These are phyloP conservation scores for Drosophila navojoa DNA, from an alignment of 1,140 invertebrate genomes.

Conservation along the genomic window DNA sequence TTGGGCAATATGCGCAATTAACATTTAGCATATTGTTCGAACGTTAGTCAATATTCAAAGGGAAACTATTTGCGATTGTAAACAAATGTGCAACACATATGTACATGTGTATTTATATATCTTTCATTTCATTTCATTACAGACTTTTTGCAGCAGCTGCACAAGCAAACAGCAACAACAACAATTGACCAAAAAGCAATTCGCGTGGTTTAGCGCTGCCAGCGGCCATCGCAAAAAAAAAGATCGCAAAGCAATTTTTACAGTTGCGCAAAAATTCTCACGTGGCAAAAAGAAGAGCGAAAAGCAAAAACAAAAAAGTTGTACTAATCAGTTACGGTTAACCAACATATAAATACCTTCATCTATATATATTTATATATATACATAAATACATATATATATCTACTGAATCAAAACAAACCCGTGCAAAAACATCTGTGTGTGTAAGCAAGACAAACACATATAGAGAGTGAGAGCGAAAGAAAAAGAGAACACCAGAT, in stretches of 20 bases:
- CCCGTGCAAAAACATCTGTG: not conserved
- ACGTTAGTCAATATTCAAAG: slow-evolving; percentile 7
- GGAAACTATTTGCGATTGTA: slow-evolving; percentile 2
- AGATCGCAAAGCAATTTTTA: slow-evolving; percentile 33
- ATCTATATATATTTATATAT: slow-evolving; percentile 12
- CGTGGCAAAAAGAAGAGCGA: slow-evolving; percentile 40
- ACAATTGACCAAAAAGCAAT: slow-evolving; percentile 25
- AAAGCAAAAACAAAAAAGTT: slow-evolving; percentile 9
- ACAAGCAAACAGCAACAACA: slow-evolving; percentile 16
- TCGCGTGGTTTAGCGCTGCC: slow-evolving; percentile 45
- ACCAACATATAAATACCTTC: slow-evolving; percentile 7
- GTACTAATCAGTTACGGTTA: slow-evolving; percentile 24
- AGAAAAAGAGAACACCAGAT: not conserved
- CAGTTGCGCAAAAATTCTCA: slow-evolving; percentile 51
- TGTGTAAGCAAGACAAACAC: not conserved
- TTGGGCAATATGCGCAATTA: slow-evolving; percentile 36
- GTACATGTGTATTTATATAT: slow-evolving; percentile 1
- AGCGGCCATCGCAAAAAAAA: slow-evolving; percentile 47
- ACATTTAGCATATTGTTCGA: slow-evolving; percentile 29
- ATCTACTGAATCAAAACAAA: slow-evolving; percentile 13
- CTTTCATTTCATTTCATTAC: slow-evolving; percentile 35
- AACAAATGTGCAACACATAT: slow-evolving; percentile 6
- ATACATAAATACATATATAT: not conserved
- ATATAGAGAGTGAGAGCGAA: not conserved
- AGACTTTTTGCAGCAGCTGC: slow-evolving; percentile 34